Evolutionary conservation across 1,140 invertebrate species (phyloP).

Genomic region (Drosophila bipectinata): DNA sequence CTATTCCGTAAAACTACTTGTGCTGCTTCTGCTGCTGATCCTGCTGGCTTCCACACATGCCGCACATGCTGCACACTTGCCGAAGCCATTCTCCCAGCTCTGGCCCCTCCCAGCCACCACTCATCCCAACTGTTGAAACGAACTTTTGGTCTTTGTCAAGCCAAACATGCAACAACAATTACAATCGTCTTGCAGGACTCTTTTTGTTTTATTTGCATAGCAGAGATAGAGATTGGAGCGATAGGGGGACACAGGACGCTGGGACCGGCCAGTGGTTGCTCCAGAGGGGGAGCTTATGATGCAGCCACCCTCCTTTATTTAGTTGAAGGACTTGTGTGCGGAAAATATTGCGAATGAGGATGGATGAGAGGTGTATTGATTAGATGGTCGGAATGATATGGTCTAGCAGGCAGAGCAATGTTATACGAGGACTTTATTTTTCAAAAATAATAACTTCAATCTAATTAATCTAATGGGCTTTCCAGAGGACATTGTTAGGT

Average conservation of each 20-base stretch:
- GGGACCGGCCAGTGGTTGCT: background rate
- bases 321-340: slow-evolving; percentile 49
- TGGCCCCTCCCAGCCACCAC: slow-evolving; percentile 9
- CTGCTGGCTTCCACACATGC: slow-evolving; percentile 53
- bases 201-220: slow-evolving; percentile 71
- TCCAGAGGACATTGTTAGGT: background rate
- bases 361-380: slow-evolving; percentile 6
- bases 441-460: background rate
- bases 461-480: background rate
- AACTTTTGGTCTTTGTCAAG: slow-evolving; percentile 71
- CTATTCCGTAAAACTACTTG: slow-evolving; percentile 31
- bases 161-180: slow-evolving; percentile 53
- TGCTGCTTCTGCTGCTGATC: slow-evolving; percentile 31
- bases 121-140: slow-evolving; percentile 66
- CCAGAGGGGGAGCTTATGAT: no score
- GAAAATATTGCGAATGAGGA: slow-evolving; percentile 66
- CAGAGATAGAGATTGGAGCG: slow-evolving; percentile 26
- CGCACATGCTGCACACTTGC: slow-evolving; percentile 21
- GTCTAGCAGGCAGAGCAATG: background rate
- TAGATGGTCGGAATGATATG: background rate
- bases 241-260: background rate
- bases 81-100: background rate
- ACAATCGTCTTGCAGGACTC: slow-evolving; percentile 40
- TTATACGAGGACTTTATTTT: background rate
- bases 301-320: slow-evolving; percentile 23